Conservation (phyloP, 2,113 vertebrate genomes). For the Gallinago paraguaiae region DNA sequence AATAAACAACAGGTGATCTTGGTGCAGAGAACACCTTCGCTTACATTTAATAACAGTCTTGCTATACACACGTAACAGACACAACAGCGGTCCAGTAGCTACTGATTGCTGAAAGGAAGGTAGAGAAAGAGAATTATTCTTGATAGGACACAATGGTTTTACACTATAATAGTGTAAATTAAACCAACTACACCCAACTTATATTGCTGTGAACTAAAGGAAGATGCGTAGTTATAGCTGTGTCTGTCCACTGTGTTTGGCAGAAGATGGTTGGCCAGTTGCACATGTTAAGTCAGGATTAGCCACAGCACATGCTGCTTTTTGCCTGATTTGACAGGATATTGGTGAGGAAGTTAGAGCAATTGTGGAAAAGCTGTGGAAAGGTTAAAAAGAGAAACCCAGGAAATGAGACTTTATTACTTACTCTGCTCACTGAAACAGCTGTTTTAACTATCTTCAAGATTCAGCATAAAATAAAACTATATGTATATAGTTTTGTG, state of each 20-base stretch:
- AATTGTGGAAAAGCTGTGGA: conserved; percentile 15
- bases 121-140: background rate
- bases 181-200: background rate
- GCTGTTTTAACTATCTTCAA: background rate
- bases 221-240: background rate
- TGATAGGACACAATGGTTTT: background rate
- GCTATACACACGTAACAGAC: background rate
- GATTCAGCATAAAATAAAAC: background rate
- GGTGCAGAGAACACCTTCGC: background rate
- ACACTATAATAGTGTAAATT: background rate
- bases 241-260: background rate
- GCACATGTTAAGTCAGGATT: background rate
- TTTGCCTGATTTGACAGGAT: conserved; percentile 15
- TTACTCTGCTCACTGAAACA: conserved; percentile 4
- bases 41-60: background rate
- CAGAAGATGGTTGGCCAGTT: background rate
- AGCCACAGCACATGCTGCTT: background rate
- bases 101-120: background rate
- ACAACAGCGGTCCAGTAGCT: background rate
- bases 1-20: background rate
- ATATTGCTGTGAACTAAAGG: background rate
- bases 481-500: background rate
- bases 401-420: conserved; percentile 27
- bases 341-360: background rate
- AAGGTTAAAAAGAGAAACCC: conserved; percentile 18